Evolutionary conservation across 2,888 invertebrate species (phyloP).

Genomic region (Chalcis sispes): DNA sequence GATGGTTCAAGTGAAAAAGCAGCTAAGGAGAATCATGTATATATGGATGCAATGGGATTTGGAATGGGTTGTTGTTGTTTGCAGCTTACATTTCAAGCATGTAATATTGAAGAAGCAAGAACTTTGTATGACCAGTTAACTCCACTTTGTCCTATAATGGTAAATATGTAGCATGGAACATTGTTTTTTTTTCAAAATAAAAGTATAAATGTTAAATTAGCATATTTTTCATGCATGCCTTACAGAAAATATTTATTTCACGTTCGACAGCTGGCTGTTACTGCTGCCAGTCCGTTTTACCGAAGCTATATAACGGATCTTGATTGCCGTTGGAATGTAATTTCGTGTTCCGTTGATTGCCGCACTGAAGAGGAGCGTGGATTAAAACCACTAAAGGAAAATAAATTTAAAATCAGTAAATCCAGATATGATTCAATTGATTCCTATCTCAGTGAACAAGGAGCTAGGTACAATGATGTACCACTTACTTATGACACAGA

Average conservation of each 20-base stretch:
- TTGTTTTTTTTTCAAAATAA: constrained; percentile 25
- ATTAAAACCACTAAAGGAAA: constrained; percentile 82
- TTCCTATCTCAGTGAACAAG: constrained; percentile 94
- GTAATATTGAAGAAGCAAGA: constrained; percentile 96
- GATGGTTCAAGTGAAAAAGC: constrained; percentile 81
- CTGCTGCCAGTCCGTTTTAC: constrained; percentile 96
- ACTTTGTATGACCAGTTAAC: constrained; percentile 98
- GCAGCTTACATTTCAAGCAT: constrained; percentile 97
- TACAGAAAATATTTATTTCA: constrained; percentile 65
- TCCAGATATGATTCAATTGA: constrained; percentile 99
- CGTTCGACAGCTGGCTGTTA: constrained; percentile 88
- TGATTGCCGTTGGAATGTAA: constrained; percentile 99
- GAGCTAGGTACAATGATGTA: constrained; percentile 96
- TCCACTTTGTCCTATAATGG: constrained; percentile 97
- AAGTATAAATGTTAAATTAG: constrained; percentile 51
- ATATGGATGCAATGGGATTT: constrained; percentile 99
- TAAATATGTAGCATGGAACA: constrained; percentile 72
- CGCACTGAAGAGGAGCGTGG: constrained; percentile 95
- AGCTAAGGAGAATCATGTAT: constrained; percentile 92
- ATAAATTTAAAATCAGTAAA: constrained; percentile 91
- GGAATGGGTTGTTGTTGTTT: constrained; percentile 99
- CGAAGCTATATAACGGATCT: constrained; percentile 96
- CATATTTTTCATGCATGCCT: constrained; percentile 55
- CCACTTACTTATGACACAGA: constrained; percentile 90
- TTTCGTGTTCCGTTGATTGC: constrained; percentile 96